phyloP scores from a whole-genome alignment of 2,888 invertebrate species.

The Entomobrya multifasciata region DNA sequence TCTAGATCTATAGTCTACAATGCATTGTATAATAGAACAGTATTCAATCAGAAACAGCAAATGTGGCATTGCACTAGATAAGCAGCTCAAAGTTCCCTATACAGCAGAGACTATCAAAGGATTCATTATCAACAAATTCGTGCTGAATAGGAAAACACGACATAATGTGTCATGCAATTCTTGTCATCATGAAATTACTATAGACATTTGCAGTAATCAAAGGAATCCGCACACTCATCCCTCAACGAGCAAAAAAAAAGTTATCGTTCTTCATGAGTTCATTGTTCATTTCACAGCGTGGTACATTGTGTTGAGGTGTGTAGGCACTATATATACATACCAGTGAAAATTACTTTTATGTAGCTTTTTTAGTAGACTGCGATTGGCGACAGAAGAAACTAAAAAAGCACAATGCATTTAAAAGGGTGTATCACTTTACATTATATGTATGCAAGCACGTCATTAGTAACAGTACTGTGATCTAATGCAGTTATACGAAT shows the following conservation, averaged over 20 bases:
- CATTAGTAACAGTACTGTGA: too few species aligned
- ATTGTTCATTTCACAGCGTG: constrained; percentile 56
- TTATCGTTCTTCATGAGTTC: constrained; percentile 40
- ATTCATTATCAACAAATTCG: background rate
- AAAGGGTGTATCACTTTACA: background rate
- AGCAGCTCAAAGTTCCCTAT: background rate
- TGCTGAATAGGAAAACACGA: constrained; percentile 32
- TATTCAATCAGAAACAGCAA: too few species aligned
- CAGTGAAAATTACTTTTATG: constrained; percentile 20
- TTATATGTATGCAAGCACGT: too few species aligned
- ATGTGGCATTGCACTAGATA: too few species aligned
- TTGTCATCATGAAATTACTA: constrained; percentile 57
- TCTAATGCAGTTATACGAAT: too few species aligned
- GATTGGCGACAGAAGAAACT: constrained; percentile 43
- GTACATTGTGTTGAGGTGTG: background rate
- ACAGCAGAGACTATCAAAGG: background rate
- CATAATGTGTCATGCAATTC: background rate
- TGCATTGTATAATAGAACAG: too few species aligned
- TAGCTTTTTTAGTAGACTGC: constrained; percentile 24
- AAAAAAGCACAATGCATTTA: background rate
- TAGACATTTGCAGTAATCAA: constrained; percentile 33
- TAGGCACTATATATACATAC: background rate
- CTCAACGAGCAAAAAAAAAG: constrained; percentile 32
- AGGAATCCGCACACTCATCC: constrained; percentile 60
- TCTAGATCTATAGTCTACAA: too few species aligned